These are phyloP conservation scores for Acomys russatus DNA, from an alignment of 2,797 vertebrate genomes.

Conservation along the genomic window DNA sequence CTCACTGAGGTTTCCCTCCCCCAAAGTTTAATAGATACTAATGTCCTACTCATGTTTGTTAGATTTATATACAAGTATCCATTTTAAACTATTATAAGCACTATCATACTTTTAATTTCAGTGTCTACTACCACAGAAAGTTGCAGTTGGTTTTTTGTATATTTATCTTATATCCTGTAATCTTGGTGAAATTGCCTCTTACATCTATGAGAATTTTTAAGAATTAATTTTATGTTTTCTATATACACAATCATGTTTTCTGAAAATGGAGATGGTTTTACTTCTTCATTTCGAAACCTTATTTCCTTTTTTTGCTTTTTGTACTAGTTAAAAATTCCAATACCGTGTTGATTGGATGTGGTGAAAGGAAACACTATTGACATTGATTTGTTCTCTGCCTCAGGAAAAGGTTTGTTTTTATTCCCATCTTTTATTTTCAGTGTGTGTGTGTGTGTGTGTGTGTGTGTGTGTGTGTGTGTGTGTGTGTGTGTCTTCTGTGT, in stretches of 20 bases:
- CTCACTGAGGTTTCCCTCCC: neutral
- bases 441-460: neutral
- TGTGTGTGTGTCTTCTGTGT: neutral
- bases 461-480: neutral
- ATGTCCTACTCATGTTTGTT: conserved; percentile 1
- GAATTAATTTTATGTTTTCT: neutral
- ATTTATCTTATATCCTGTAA: neutral
- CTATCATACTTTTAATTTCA: neutral
- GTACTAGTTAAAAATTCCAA: neutral
- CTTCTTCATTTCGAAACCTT: conserved; percentile 15
- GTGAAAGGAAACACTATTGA: neutral
- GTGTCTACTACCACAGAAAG: neutral
- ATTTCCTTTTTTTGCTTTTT: conserved; percentile 8
- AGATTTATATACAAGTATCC: neutral
- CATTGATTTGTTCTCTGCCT: neutral
- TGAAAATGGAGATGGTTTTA: neutral
- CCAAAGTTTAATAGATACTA: neutral
- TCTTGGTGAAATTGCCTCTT: neutral
- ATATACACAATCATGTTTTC: neutral
- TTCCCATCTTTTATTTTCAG: neutral
- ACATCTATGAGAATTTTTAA: neutral
- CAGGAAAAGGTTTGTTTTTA: neutral
- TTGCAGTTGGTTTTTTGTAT: neutral
- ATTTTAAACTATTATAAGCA: neutral
- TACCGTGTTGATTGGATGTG: neutral